phyloP scores from a whole-genome alignment of 2,797 vertebrate genomes.

The Xenentodon cancila region DNA sequence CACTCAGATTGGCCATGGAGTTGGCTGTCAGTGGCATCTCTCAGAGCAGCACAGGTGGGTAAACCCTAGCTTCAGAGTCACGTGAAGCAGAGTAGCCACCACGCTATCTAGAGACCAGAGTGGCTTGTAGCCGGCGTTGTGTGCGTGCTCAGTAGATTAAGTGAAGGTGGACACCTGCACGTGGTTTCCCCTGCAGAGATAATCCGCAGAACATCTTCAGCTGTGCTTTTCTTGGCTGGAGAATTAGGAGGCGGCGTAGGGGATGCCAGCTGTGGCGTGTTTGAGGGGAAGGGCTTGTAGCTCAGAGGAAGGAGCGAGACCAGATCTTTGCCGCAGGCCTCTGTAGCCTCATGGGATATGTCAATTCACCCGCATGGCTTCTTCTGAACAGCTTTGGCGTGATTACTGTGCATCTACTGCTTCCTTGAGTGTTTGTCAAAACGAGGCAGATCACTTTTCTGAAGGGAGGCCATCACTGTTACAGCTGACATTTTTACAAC shows the following conservation, averaged over 20 bases:
- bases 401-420: constrained; percentile 16
- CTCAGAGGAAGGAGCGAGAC: constrained; percentile 22
- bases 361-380: constrained; percentile 38
- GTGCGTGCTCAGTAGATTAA: constrained; percentile 62
- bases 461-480: constrained; percentile 43
- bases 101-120: constrained; percentile 38
- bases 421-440: constrained; percentile 14
- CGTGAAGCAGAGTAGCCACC: constrained; percentile 53
- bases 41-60: constrained; percentile 80
- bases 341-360: constrained; percentile 8
- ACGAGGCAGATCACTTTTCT: constrained; percentile 24
- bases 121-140: constrained; percentile 36
- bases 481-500: constrained; percentile 61
- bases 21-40: constrained; percentile 72
- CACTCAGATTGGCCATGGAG: constrained; percentile 77
- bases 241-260: constrained; percentile 53
- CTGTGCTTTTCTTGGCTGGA: constrained; percentile 67
- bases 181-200: constrained; percentile 64
- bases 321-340: constrained; percentile 18
- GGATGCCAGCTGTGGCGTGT: constrained; percentile 20
- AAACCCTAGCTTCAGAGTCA: constrained; percentile 53
- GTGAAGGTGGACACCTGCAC: constrained; percentile 55
- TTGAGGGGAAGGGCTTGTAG: constrained; percentile 28
- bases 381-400: constrained; percentile 20
- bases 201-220: constrained; percentile 72